Evolutionary conservation across 2,797 vertebrate species (phyloP).

Genomic region (Pogoniulus pusillus): DNA sequence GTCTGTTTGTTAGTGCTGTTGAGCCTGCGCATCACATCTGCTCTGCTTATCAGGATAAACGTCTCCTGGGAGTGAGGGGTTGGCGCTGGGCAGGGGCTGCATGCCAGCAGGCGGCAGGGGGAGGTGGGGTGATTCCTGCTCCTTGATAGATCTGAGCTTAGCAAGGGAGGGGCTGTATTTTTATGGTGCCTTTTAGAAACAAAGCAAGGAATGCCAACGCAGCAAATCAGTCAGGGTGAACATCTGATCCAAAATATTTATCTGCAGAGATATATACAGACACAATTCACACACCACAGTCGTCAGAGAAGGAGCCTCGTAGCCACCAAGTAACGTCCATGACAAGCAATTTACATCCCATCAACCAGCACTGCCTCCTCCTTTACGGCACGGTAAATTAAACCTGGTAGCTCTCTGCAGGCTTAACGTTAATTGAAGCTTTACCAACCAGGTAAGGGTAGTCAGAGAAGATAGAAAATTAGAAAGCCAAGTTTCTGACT

Average conservation of each 20-base stretch:
- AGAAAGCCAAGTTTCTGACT: not conserved
- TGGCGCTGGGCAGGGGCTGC: not conserved
- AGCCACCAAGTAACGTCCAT: not conserved
- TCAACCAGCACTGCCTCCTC: slow-evolving; percentile 32
- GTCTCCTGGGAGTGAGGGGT: not conserved
- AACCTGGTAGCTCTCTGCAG: slow-evolving; percentile 38
- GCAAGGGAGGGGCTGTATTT: not conserved
- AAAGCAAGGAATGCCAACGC: slow-evolving; percentile 11
- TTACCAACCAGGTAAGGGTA: not conserved
- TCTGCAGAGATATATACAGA: not conserved
- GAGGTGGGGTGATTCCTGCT: not conserved
- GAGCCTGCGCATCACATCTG: not conserved
- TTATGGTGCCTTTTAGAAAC: slow-evolving; percentile 27
- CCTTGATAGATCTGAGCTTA: not conserved
- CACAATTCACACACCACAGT: not conserved
- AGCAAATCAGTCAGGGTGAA: slow-evolving; percentile 16
- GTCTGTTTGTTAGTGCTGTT: not conserved
- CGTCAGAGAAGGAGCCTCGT: not conserved
- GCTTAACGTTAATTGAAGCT: slow-evolving; percentile 41
- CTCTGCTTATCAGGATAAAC: not conserved
- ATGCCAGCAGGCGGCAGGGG: rapidly evolving
- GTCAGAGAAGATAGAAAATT: slow-evolving; percentile 5
- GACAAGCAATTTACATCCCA: slow-evolving; percentile 52
- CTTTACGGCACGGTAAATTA: slow-evolving; percentile 57
- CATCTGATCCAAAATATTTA: not conserved